Base-by-base conservation (phyloP, 2,113 vertebrate genomes). In the Tachysurus fulvidraco region DNA sequence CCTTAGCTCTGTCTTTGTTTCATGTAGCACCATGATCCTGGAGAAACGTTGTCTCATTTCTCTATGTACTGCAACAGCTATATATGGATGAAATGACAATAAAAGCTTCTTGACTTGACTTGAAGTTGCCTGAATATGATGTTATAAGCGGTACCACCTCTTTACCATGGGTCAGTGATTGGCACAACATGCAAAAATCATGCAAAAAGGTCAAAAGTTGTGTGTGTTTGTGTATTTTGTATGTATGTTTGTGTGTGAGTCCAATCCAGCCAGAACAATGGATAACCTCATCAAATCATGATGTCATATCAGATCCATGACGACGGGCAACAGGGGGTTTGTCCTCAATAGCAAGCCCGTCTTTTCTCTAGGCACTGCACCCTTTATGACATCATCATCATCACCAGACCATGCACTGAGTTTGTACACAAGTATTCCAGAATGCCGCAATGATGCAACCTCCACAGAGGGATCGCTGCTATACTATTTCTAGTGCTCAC, bases 121-220 rank as follows among this genome's bases (percentile, higher is more conserved):
- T 36, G 36, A 36, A 36, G 36, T 36, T 36, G 36, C 36, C 81
- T 83, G 73, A 78, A 85, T 80, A 5, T 36, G 13, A 71, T 25
- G 13, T 57, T 54, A 71, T 82, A 78, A 76, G 62, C 73, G 52
- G 65, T 52, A 60, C 46, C 44, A 84, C 1, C 74, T 65, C 50
- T 84, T 86, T 85, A 86, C 54, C 84, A 88, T 81, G 76, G 81
- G 73, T 86, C 81, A 90, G 19, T 84, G 87, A 77, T 82, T 76
- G 46, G 5, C 8, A 84, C 84, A 88, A 50, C 2, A 50, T 7
- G 87, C 60, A 50, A 78, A 79, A 76, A 64, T 84, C 76, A 44
- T 17, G n/a, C 30, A 50, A 83, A 12, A 88, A 84, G 84, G 84
- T 90, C 84, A 88, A 52, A 50, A 41, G 41, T n/a, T 77, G 52